Evolutionary conservation across 2,888 invertebrate species (phyloP).

Genomic region (Hirtodrosophila histrioides): DNA sequence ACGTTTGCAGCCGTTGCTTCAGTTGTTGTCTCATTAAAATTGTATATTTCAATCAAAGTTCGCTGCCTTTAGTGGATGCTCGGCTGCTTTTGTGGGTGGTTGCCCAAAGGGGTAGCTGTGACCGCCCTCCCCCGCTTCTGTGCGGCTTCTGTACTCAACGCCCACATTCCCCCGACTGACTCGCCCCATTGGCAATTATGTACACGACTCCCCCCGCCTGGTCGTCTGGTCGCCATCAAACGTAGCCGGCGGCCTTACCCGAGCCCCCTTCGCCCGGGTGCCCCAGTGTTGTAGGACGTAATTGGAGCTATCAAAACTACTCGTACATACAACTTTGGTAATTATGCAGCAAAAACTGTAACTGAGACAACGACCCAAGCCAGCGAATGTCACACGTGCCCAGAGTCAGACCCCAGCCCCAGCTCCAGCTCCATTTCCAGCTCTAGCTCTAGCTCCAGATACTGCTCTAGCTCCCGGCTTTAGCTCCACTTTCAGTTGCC

Average conservation of each 20-base stretch:
- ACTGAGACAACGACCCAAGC: constrained; percentile 38
- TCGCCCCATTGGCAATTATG: no score
- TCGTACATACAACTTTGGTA: constrained; percentile 57
- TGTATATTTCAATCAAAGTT: constrained; percentile 80
- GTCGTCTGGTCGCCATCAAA: neutral
- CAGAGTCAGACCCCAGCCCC: constrained; percentile 12
- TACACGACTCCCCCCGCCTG: neutral
- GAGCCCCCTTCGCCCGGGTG: neutral
- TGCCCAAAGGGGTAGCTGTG: constrained; percentile 24
- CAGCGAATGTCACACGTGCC: constrained; percentile 76
- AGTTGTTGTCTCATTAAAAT: constrained; percentile 74
- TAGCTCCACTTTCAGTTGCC: constrained; percentile 3
- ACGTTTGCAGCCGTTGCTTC: constrained; percentile 38
- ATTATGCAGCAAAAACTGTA: constrained; percentile 62
- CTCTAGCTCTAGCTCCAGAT: neutral
- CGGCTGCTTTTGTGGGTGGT: constrained; percentile 24
- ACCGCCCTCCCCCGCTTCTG: no score
- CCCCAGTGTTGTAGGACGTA: constrained; percentile 45
- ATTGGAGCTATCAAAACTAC: constrained; percentile 71
- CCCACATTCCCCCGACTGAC: no score
- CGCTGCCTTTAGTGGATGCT: constrained; percentile 40
- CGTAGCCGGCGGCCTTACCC: constrained; percentile 3
- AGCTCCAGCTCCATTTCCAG: constrained; percentile 3
- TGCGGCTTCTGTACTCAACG: neutral
- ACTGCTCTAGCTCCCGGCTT: neutral